Evolutionary conservation across 2,113 vertebrate genomes (phyloP).

Genomic region (Panurus biarmicus): DNA sequence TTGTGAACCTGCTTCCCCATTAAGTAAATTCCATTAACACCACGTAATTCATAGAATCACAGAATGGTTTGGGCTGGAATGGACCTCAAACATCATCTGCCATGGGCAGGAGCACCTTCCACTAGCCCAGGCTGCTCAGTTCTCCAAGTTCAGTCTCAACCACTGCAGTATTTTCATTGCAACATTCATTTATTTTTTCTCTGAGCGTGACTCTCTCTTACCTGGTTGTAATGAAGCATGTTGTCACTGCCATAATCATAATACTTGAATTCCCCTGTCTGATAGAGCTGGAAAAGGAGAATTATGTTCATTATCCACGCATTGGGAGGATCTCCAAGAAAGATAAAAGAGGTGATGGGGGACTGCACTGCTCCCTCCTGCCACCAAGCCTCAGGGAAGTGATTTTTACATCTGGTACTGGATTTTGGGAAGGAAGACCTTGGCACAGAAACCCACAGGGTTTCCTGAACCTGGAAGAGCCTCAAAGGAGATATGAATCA

Average conservation of each 20-base stretch:
- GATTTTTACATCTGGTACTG: background rate
- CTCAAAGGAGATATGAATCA: background rate
- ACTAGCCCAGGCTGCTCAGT: too few species aligned
- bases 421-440: background rate
- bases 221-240: constrained; percentile 87
- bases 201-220: constrained; percentile 28
- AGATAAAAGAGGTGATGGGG: background rate
- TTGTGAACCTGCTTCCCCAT: background rate
- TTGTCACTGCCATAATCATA: constrained; percentile 85
- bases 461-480: background rate
- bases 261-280: constrained; percentile 75
- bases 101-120: background rate
- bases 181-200: background rate
- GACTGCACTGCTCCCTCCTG: background rate
- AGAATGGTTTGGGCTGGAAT: background rate
- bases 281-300: constrained; percentile 5
- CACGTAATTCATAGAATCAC: background rate
- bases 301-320: background rate
- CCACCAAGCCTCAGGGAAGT: background rate
- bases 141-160: background rate
- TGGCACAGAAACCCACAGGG: accelerated
- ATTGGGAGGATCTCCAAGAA: background rate
- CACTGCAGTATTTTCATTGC: background rate
- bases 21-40: too few species aligned
- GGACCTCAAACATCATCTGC: background rate